Evolutionary conservation across 2,113 vertebrate species (phyloP).

Genomic region (Corythornis madagascariensis): DNA sequence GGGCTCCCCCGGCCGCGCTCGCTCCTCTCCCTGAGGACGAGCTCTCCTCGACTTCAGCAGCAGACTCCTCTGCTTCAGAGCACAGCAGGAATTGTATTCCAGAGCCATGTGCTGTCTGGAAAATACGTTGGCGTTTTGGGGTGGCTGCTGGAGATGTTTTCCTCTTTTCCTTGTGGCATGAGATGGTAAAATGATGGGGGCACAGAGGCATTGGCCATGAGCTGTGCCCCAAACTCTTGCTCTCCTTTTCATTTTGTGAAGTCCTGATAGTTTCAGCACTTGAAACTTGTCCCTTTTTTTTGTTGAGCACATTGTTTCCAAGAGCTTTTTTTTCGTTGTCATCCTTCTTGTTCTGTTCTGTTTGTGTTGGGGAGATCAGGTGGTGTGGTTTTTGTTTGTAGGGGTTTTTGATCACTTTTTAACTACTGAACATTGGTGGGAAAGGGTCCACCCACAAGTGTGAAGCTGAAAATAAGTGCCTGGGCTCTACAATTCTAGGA

Average conservation of each 20-base stretch:
- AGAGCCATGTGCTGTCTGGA: slow-evolving; percentile 28
- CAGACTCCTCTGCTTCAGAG: neutral
- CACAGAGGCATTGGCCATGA: neutral
- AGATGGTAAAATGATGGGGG: neutral
- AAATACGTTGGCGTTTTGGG: neutral
- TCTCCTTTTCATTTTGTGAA: neutral
- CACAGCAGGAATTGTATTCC: neutral
- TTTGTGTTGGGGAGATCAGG: neutral
- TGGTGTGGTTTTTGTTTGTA: neutral
- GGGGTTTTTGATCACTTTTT: neutral
- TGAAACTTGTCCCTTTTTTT: neutral
- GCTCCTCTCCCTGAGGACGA: slow-evolving; percentile 74
- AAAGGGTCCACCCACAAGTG: neutral
- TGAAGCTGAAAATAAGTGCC: slow-evolving; percentile 24
- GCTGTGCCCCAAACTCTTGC: neutral
- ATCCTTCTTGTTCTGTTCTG: neutral
- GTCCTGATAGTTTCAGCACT: neutral
- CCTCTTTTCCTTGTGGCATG: neutral
- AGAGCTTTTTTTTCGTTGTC: neutral
- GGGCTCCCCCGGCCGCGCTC: slow-evolving; percentile 75
- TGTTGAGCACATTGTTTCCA: neutral
- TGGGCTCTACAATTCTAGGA: neutral
- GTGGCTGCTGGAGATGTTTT: neutral
- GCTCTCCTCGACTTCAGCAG: too few species aligned
- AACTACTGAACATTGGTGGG: neutral